phyloP scores from a whole-genome alignment of 2,888 invertebrate species.

The Arctia plantaginis region DNA sequence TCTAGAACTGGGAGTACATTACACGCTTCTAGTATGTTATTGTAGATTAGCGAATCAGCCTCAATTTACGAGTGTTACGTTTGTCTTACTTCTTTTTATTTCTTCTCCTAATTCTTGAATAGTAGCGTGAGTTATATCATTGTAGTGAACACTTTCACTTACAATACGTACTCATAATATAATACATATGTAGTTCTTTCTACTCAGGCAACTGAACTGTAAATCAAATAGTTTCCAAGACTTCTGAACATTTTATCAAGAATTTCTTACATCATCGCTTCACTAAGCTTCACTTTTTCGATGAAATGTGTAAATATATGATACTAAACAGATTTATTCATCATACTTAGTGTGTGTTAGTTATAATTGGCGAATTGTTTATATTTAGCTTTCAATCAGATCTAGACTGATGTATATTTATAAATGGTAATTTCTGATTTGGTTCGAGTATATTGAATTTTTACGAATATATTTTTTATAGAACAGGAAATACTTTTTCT shows the following conservation, averaged over 20 bases:
- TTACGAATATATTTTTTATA: constrained; percentile 5
- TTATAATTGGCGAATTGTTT: constrained; percentile 64
- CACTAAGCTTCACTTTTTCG: constrained; percentile 17
- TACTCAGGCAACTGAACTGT: neutral
- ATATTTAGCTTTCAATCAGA: constrained; percentile 59
- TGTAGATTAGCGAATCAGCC: neutral
- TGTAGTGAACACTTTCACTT: neutral
- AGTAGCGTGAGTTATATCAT: neutral
- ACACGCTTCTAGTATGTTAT: neutral
- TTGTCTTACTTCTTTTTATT: neutral
- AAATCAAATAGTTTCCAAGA: constrained; percentile 14
- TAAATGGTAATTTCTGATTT: constrained; percentile 4
- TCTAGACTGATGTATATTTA: constrained; percentile 35
- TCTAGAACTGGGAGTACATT: neutral
- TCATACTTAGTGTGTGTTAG: constrained; percentile 48
- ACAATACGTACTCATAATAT: too few species aligned
- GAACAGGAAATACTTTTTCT: constrained; percentile 9
- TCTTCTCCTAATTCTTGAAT: neutral
- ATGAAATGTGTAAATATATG: constrained; percentile 44
- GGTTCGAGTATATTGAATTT: constrained; percentile 11
- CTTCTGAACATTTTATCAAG: constrained; percentile 24
- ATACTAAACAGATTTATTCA: constrained; percentile 59
- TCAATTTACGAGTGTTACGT: too few species aligned
- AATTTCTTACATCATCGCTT: constrained; percentile 42
- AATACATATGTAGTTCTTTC: neutral